Conservation (phyloP, 2,797 vertebrate species). For the Coluber constrictor region DNA sequence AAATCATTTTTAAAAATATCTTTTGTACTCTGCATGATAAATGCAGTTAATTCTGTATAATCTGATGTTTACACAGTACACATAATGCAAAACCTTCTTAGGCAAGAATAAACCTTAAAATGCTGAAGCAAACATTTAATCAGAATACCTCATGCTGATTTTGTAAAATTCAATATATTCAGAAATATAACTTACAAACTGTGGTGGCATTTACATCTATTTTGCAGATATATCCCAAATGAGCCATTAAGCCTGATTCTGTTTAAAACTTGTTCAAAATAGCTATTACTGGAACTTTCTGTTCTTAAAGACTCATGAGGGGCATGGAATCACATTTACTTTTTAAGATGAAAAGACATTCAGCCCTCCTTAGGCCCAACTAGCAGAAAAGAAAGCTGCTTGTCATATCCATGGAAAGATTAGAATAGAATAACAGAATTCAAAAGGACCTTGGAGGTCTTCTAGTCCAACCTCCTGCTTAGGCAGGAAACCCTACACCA, state of each 20-base stretch:
- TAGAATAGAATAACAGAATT: too few species aligned
- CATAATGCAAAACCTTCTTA: conserved; percentile 55
- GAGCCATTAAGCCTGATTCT: conserved; percentile 38
- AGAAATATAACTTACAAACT: conserved; percentile 61
- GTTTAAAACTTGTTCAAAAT: conserved; percentile 14
- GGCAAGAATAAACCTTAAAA: conserved; percentile 64
- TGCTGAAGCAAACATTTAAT: conserved; percentile 64
- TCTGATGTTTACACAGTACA: conserved; percentile 65
- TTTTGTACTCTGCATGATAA: conserved; percentile 48
- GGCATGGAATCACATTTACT: background rate
- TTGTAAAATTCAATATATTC: conserved; percentile 61
- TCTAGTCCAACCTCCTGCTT: too few species aligned
- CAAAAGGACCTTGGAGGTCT: too few species aligned
- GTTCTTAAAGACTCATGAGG: background rate
- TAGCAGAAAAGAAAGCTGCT: background rate
- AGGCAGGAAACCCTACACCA: too few species aligned
- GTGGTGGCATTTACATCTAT: conserved; percentile 11
- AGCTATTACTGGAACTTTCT: background rate
- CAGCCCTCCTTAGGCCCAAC: background rate
- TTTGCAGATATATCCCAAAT: conserved; percentile 50
- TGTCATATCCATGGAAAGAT: background rate
- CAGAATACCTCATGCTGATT: conserved; percentile 63
- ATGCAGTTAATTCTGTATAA: conserved; percentile 61
- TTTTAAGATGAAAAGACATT: background rate
- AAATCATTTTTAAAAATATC: conserved; percentile 63